Base-by-base conservation (phyloP, 2,888 invertebrate genomes). In the Plutella xylostella region DNA sequence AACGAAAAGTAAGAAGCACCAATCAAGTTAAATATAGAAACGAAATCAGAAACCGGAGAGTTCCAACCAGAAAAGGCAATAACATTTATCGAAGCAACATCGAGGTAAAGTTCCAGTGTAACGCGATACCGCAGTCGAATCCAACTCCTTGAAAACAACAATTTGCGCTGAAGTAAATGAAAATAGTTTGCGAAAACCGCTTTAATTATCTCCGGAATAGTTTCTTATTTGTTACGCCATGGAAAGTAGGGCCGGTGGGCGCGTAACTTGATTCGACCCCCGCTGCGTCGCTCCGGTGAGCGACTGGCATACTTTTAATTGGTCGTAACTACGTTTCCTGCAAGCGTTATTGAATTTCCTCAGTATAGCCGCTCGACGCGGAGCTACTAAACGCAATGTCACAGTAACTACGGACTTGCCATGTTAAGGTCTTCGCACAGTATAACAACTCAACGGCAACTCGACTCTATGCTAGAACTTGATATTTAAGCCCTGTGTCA, bases 271-370 rank as follows among this genome's bases (percentile, higher is more conserved):
- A 77, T 78, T 74, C 68, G 57, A 50, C 55, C 44, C 44, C 11
- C 28, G 11, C 6, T 33, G 12, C 20, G 38, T 20, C 46, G 38
- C 38, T 30, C 30, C 30, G 31, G 42, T 65, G 70, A 65, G 71
- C 68, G 75, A 78, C 70, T 70, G 68, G 77, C 72, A 74, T 71
- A 80, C 82, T 80, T 82, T 80, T 83, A 83, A 80, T 80, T 82
- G 80, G 70, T 75, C 66, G 70, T 79, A 82, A 82, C 80, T 76
- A 69, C 72, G 72, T 80, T 77, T 72, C 64, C 73, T 78, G 76
- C 78, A 73, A 77, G 72, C 78, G 68, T 74, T 80, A 82, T 80
- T 72, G 68, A 76, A 72, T 82, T 79, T 79, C 72, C 61, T 60
- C 63, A 57, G 25, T 42, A 39, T 39, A 39, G 18, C n/a, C n/a